phyloP scores from a whole-genome alignment of 64 coral and sea anemone genomes.

The Actinia equina region DNA sequence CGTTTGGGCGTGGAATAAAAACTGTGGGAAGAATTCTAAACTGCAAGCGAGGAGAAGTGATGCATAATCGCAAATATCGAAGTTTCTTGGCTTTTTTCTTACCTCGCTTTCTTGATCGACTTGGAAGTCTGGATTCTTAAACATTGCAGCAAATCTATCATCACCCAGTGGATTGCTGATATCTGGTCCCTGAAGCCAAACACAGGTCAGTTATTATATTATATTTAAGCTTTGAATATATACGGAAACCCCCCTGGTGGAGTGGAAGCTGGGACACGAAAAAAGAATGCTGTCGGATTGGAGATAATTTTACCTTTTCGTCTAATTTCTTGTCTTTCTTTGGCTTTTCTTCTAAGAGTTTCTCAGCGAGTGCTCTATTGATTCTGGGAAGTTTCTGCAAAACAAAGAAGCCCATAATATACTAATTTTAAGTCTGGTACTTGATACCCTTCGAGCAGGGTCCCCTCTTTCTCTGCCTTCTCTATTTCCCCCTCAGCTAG shows the following conservation, averaged over 20 bases:
- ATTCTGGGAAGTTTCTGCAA: conserved; percentile 69
- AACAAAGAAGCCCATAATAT: background rate
- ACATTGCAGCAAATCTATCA: conserved; percentile 93
- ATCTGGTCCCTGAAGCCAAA: conserved; percentile 45
- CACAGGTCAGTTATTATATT: too few relatives aligned
- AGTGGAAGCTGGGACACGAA: background rate
- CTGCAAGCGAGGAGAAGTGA: too few relatives aligned
- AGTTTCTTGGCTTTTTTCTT: background rate
- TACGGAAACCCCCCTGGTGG: background rate
- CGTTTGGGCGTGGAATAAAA: too few relatives aligned
- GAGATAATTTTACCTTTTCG: background rate
- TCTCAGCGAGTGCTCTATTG: conserved; percentile 79
- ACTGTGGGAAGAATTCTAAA: too few relatives aligned
- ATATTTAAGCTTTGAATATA: background rate
- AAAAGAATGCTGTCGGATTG: too few relatives aligned
- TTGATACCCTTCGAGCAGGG: too few relatives aligned
- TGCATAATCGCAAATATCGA: too few relatives aligned
- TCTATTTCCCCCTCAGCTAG: too few relatives aligned
- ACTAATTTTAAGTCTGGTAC: too few relatives aligned
- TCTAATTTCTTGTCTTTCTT: conserved; percentile 26
- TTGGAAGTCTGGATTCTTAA: conserved; percentile 95
- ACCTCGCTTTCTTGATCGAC: conserved; percentile 95
- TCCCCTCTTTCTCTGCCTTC: too few relatives aligned
- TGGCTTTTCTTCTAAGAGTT: conserved; percentile 62
- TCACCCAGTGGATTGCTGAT: conserved; percentile 85